A percentile compares a stretch with the other conserved stretches of the same genome.
These are phyloP conservation scores for Megaceryle torquata DNA, from an alignment of 2,113 vertebrate genomes.

Conservation along the genomic window DNA sequence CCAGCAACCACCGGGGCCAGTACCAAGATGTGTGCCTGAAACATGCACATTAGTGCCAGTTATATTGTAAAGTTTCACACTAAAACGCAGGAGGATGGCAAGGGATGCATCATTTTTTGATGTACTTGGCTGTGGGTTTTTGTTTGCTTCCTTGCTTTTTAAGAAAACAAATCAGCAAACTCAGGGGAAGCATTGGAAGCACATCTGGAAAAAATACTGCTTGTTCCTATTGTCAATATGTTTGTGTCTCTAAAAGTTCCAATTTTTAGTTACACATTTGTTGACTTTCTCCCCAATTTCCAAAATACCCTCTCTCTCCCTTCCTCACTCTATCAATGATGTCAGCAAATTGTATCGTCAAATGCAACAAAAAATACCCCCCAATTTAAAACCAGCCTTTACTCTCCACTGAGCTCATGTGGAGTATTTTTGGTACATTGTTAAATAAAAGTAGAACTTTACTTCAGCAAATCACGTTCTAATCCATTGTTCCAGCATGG, in stretches of 20 bases:
- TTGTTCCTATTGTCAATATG: neutral
- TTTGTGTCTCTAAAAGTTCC: neutral
- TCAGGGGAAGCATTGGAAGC: neutral
- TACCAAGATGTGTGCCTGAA: neutral
- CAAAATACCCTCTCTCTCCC: neutral
- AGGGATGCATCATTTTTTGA: neutral
- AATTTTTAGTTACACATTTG: neutral
- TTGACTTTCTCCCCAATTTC: neutral
- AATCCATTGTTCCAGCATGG: too few relatives aligned
- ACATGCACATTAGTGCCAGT: rapidly evolving
- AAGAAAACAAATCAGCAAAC: neutral
- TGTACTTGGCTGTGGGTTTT: neutral
- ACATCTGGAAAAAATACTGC: neutral
- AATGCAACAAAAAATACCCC: neutral
- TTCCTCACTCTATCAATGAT: neutral
- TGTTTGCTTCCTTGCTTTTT: neutral
- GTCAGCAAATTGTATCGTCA: neutral
- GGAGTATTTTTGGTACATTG: neutral
- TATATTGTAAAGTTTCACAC: neutral
- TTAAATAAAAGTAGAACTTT: neutral
- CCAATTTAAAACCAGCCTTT: neutral
- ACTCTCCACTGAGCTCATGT: neutral
- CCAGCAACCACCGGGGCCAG: neutral
- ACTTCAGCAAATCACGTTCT: rapidly evolving
- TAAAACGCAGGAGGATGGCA: neutral